Evolutionary conservation across 2,888 invertebrate species (phyloP), one percentile per base, ranked within the genome.

Genomic region (Colletes collaris): DNA sequence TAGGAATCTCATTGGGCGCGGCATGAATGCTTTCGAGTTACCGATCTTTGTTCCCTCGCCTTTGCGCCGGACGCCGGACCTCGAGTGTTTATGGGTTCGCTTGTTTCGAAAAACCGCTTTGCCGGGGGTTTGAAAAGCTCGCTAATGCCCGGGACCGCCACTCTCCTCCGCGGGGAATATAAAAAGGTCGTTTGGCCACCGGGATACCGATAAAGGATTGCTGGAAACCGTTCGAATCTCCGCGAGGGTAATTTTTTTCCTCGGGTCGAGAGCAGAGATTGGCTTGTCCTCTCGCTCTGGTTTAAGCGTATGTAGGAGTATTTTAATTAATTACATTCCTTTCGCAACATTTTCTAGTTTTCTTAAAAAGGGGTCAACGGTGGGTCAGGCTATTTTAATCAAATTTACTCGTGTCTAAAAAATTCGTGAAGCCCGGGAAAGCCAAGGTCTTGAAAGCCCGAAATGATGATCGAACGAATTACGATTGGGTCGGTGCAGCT

Each of bases 1-100:
- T 81, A 80, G 63, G 69, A 71, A 81, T 81, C 81, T 72, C 58
- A 58, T 55, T 53, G 72, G 55, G 62, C 46, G 44, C 37, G 64
- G 58, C 44, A 53, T 19, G 64, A 67, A 81, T 65, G 66, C 72
- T 81, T 69, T 62, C 49, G 64, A 72, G 56, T 74, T 68, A 56
- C 62, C 52, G 44, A 74, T 66, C 81, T 69, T 76, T 53, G 53
- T 59, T 60, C 64, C 58, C 27, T 70, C 49, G 74, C 66, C 67
- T 69, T 65, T 70, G 35, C 58, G 7, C 58, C 46, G 16, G 16
- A 27, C 37, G 55, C 5, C 19, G 53, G 64, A 10, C n/a, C 19
- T 27, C 2, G 1, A 4, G 11, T 66, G 71, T 63, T 70, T 63
- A 37, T 52, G 49, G 52, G 27, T 16, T 13, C 55, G 49, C 56